Evolutionary conservation across 2,888 invertebrate genomes (phyloP), one percentile per base, ranked within the genome.

Genomic region (Sesamia inferens): DNA sequence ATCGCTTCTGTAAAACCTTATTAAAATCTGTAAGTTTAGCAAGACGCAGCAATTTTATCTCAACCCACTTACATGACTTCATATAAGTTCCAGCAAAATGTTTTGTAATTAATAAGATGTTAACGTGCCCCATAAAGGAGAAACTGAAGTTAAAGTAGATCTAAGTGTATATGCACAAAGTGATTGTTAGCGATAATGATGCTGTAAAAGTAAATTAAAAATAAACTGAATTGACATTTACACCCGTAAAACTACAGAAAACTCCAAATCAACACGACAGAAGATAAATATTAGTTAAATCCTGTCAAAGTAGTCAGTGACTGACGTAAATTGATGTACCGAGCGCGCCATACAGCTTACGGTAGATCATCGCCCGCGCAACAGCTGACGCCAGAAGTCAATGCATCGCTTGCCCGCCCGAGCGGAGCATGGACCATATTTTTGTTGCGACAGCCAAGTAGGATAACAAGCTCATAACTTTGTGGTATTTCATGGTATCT

Each of bases 1-100:
- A 31, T 80, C 62, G 76, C 62, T 22, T 39, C n/a, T 22, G 14
- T 55, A 16, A 39, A n/a, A 19, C 19, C 39, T 79, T 79, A 74
- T 79, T 19, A 22, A 11, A 19, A 10, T 19, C 24, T 7, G 5
- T 0, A 22, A 58, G 13, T 24, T 22, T 47, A n/a, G 19, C 19
- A 10, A 22, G 31, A n/a, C n/a, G 24, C 11, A 31, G 10, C 42
- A 6, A 19, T 57, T 76, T 65, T 61, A 14, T 51, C 5, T n/a
- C 24, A 7, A n/a, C 0, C 11, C 11, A 44, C 51, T 5, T 54
- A 11, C n/a, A 54, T n/a, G 24, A 11, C n/a, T 62, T 68, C 7
- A 4, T 31, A 62, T 13, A 19, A 5, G 7, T 0, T 13, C 1
- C 13, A 19, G 24, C 13, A 8, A 8, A 57, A 54, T 7, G 22